phyloP scores from a whole-genome alignment of 2,113 vertebrate species.

The Columbina picui region DNA sequence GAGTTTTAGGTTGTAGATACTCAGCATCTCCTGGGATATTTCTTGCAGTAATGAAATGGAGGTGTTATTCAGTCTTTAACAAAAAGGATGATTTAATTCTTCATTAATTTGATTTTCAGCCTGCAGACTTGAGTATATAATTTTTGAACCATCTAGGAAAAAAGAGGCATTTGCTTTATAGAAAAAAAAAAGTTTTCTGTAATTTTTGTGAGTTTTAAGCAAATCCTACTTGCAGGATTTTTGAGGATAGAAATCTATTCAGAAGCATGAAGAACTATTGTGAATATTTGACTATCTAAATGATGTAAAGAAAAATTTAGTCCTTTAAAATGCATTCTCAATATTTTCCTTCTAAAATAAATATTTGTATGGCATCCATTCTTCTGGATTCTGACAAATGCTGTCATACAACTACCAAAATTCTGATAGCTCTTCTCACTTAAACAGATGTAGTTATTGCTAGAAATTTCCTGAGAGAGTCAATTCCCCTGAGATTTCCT shows the following conservation, averaged over 20 bases:
- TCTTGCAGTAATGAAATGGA: neutral
- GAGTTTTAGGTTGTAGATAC: neutral
- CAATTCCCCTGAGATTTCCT: neutral
- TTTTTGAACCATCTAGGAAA: neutral
- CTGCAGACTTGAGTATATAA: neutral
- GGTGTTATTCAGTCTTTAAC: neutral
- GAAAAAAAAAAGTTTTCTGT: neutral
- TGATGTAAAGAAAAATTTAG: neutral
- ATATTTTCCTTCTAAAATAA: constrained; percentile 9
- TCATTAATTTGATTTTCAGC: neutral
- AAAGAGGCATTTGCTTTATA: rapidly evolving
- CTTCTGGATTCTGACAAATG: neutral
- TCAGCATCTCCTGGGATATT: neutral
- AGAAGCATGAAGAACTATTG: neutral
- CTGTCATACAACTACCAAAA: neutral
- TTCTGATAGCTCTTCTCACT: neutral
- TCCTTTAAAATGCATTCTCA: neutral
- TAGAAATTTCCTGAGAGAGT: constrained; percentile 21
- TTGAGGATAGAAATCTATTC: neutral
- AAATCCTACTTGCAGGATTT: neutral
- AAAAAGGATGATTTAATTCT: neutral
- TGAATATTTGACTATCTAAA: neutral
- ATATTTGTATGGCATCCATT: neutral
- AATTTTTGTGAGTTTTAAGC: neutral
- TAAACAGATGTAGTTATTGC: constrained; percentile 32